Evolutionary conservation across 2,888 invertebrate species (phyloP).

Genomic region (Sesia apiformis): DNA sequence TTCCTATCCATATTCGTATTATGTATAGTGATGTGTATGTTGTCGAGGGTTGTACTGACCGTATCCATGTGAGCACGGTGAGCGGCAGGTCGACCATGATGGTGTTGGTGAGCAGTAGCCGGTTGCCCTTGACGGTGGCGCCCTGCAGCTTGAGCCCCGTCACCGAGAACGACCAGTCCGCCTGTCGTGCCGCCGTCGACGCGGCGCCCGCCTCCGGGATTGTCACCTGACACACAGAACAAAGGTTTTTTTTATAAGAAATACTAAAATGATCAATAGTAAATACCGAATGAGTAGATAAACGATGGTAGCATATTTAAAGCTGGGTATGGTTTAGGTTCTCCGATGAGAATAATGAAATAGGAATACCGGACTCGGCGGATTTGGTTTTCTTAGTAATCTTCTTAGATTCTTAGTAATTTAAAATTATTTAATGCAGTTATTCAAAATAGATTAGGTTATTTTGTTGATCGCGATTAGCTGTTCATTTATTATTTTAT

Average conservation of each 20-base stretch:
- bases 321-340: too few species aligned
- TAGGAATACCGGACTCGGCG: too few species aligned
- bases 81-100: constrained; percentile 96
- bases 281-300: neutral
- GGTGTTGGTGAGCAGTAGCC: constrained; percentile 91
- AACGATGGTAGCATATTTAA: neutral
- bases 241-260: constrained; percentile 30
- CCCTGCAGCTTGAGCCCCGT: constrained; percentile 96
- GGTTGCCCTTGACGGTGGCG: constrained; percentile 93
- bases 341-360: too few species aligned
- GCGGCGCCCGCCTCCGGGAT: constrained; percentile 76
- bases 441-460: too few species aligned
- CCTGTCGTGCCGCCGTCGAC: constrained; percentile 75
- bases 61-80: constrained; percentile 92
- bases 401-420: too few species aligned
- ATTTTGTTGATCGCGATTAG: too few species aligned
- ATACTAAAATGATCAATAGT: constrained; percentile 11
- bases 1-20: too few species aligned
- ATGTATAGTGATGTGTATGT: too few species aligned
- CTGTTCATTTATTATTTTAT: too few species aligned
- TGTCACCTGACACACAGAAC: constrained; percentile 57
- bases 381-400: too few species aligned
- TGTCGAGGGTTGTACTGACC: constrained; percentile 44
- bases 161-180: constrained; percentile 81
- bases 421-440: too few species aligned